Conservation (phyloP, 2,888 invertebrate species). For the Cybosia mesomella region DNA sequence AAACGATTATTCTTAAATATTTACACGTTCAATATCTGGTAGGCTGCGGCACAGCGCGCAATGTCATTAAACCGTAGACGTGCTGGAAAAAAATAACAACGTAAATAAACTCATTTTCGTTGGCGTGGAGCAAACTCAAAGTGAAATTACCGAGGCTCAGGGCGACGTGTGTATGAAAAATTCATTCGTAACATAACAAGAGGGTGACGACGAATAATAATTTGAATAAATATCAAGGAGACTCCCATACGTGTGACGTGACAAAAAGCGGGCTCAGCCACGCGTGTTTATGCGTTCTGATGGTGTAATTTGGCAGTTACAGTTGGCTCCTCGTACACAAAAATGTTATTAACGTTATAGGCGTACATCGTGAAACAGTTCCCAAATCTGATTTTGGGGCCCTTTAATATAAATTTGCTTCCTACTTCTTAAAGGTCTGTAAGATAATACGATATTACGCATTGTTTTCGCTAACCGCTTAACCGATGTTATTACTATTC, state of each 20-base stretch:
- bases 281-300: slow-evolving; percentile 81
- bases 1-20: slow-evolving; percentile 70
- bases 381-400: slow-evolving; percentile 60
- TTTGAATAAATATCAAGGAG: slow-evolving; percentile 85
- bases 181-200: slow-evolving; percentile 83
- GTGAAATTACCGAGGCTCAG: slow-evolving; percentile 82
- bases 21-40: slow-evolving; percentile 63
- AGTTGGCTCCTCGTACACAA: slow-evolving; percentile 68
- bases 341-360: slow-evolving; percentile 81
- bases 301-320: slow-evolving; percentile 81
- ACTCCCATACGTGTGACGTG: slow-evolving; percentile 74
- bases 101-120: slow-evolving; percentile 80
- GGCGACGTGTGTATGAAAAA: slow-evolving; percentile 85
- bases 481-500: slow-evolving; percentile 74
- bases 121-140: slow-evolving; percentile 78
- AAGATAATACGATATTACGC: slow-evolving; percentile 58
- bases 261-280: slow-evolving; percentile 80
- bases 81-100: slow-evolving; percentile 67
- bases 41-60: slow-evolving; percentile 56
- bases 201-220: slow-evolving; percentile 83
- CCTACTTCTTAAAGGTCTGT: slow-evolving; percentile 45
- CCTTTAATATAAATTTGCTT: slow-evolving; percentile 54
- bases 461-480: slow-evolving; percentile 67
- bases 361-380: slow-evolving; percentile 57
- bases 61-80: slow-evolving; percentile 65